Conservation (phyloP, 2,113 vertebrate species). For the Ceyx cyanopectus region DNA sequence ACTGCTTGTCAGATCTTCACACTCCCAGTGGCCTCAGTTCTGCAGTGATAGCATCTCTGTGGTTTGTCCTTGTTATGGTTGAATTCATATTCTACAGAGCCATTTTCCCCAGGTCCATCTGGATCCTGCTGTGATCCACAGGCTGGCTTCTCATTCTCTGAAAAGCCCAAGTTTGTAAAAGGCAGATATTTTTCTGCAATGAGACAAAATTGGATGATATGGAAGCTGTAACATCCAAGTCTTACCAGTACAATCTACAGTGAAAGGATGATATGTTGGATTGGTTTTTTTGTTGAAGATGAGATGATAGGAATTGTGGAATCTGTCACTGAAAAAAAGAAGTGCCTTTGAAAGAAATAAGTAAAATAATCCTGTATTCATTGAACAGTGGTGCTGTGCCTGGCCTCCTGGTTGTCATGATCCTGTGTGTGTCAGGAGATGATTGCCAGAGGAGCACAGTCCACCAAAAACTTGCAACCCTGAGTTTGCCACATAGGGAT, state of each 20-base stretch:
- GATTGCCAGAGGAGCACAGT: neutral
- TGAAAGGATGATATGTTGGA: neutral
- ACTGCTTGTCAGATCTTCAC: neutral
- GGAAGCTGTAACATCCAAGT: neutral
- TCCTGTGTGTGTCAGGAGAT: no score
- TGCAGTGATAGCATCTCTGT: neutral
- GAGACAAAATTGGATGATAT: neutral
- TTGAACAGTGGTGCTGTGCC: neutral
- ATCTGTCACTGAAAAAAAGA: neutral
- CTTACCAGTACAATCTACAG: neutral
- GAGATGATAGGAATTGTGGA: neutral
- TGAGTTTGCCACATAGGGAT: neutral
- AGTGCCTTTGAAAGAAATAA: neutral
- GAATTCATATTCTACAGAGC: neutral
- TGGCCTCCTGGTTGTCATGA: neutral
- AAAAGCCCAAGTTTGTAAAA: neutral
- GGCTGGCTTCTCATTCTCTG: neutral
- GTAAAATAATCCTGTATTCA: neutral
- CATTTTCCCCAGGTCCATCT: neutral
- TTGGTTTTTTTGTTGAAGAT: neutral
- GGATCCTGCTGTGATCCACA: neutral
- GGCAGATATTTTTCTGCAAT: neutral
- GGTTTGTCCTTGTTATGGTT: neutral
- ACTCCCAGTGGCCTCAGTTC: neutral
- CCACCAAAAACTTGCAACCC: neutral